These are phyloP conservation scores for Saccopteryx leptura DNA, from an alignment of 2,113 vertebrate genomes.

Conservation along the genomic window DNA sequence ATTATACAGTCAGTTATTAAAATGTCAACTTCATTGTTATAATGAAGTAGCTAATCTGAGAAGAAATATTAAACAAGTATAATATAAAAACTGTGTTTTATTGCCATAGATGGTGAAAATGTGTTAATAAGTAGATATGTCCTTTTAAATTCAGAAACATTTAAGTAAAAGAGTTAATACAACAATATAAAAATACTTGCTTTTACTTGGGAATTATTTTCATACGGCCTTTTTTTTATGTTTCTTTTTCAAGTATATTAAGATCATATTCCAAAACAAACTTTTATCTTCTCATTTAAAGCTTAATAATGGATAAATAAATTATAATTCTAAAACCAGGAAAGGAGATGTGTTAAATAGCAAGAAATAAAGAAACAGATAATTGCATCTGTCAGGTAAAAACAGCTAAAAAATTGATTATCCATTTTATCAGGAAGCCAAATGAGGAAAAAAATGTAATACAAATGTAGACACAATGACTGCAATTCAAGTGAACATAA, in stretches of 20 bases:
- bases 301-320: slow-evolving; percentile 41
- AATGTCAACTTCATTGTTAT: slow-evolving; percentile 6
- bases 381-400: slow-evolving; percentile 44
- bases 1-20: neutral
- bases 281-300: slow-evolving; percentile 27
- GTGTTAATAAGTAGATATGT: neutral
- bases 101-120: neutral
- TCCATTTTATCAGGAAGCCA: slow-evolving; percentile 66
- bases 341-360: slow-evolving; percentile 3
- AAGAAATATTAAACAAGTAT: slow-evolving; percentile 46
- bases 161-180: neutral
- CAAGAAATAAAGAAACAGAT: neutral
- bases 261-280: slow-evolving; percentile 61
- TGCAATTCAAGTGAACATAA: neutral
- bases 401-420: slow-evolving; percentile 58
- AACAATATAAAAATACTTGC: neutral
- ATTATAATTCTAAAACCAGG: neutral
- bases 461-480: neutral
- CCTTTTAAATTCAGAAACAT: slow-evolving; percentile 56
- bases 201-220: slow-evolving; percentile 31
- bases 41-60: neutral
- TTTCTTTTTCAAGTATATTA: slow-evolving; percentile 40
- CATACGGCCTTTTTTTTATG: neutral
- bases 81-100: neutral
- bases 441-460: slow-evolving; percentile 43